Base-by-base conservation (phyloP, 2,113 vertebrate genomes). In the Pachypanchax playfairii region DNA sequence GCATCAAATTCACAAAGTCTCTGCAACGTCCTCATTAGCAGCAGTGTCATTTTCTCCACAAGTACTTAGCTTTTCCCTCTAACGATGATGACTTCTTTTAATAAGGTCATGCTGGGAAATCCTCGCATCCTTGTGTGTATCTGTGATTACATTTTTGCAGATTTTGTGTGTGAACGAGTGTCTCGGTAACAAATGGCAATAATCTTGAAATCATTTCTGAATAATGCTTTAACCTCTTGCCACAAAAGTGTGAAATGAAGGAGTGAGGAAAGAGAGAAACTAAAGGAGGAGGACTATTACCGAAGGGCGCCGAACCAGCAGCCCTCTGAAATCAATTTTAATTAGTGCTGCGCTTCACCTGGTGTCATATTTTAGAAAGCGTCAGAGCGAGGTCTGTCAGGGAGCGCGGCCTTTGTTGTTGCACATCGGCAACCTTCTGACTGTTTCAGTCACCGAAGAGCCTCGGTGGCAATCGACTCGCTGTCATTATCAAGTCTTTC, bases 291-390 rank as follows among this genome's bases (percentile, higher is more conserved):
- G 46, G 46, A n/a, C 38, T 41, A 38, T 65, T 41, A 60, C 64
- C 72, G 57, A 65, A 69, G 76, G 74, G 57, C 71, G 65, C 57
- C 20, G 54, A 72, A 77, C 39, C 72, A 73, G 53, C 61, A 66
- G 79, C 50, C 60, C 42, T 59, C 53, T 81, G 20, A 80, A 85
- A 89, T 90, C 85, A 71, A 85, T 88, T 89, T 84, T 86, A 91
- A 95, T 95, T 94, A 95, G 90, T 86, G 89, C 85, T 87, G 81
- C 57, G 91, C 84, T 89, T 91, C 92, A 91, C 91, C 87, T 86
- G 84, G 91, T 92, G 93, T 93, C 91, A 93, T 94, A 86, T 91
- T 93, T 92, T 83, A 92, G 73, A 60, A 70, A 66, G 75, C 6
- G 22, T 20, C 0, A 15, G 61, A 63, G 51, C 31, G 48, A 55